Evolutionary conservation across 2,797 vertebrate species (phyloP).

Genomic region (Chaetophractus vellerosus): DNA sequence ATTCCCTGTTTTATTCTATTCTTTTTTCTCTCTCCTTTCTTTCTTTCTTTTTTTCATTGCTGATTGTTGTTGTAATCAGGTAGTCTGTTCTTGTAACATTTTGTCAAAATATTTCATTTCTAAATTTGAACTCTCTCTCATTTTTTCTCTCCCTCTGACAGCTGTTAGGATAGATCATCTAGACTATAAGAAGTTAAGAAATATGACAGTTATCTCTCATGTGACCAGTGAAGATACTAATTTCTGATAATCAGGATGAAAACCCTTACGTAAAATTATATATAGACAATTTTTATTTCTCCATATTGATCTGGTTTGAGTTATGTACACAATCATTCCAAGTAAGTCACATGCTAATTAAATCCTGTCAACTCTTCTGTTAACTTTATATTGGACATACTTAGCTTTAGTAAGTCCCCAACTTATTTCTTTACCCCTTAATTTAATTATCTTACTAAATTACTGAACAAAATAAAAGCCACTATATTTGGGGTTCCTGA

Average conservation of each 20-base stretch:
- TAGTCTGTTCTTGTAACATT: neutral
- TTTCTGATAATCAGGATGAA: neutral
- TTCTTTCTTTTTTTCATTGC: neutral
- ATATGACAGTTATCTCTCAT: neutral
- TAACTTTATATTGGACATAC: neutral
- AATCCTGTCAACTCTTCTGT: neutral
- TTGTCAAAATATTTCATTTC: neutral
- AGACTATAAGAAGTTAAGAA: conserved; percentile 18
- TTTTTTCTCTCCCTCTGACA: neutral
- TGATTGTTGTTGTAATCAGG: neutral
- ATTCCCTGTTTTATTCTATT: neutral
- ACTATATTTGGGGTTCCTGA: neutral
- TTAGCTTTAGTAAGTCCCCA: neutral
- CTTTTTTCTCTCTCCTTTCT: neutral
- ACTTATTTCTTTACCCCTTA: neutral
- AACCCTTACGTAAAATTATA: neutral
- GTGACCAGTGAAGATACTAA: neutral
- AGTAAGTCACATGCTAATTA: neutral
- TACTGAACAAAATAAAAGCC: conserved; percentile 26
- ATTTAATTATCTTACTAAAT: neutral
- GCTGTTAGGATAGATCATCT: neutral
- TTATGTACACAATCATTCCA: neutral
- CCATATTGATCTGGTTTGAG: neutral
- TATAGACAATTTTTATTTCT: neutral
- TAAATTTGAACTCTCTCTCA: neutral